Conservation (phyloP, 2,113 vertebrate species). For the Gulo gulo region DNA sequence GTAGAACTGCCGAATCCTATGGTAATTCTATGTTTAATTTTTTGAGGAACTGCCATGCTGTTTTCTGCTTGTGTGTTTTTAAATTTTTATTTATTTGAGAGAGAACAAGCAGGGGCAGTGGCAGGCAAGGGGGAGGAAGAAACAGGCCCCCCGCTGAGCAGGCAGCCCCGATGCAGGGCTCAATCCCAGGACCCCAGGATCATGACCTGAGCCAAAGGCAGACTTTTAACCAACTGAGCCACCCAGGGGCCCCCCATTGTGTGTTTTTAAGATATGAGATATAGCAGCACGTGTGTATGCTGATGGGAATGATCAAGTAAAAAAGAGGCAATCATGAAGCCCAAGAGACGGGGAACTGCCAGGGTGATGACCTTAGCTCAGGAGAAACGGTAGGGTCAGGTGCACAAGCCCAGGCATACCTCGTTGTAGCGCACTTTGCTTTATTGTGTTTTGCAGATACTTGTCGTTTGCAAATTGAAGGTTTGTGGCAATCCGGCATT, state of each 20-base stretch:
- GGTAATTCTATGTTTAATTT: background rate
- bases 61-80: background rate
- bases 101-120: background rate
- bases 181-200: background rate
- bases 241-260: background rate
- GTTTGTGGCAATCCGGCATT: background rate
- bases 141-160: background rate
- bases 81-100: background rate
- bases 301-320: background rate
- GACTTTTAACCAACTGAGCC: background rate
- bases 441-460: background rate
- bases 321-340: background rate
- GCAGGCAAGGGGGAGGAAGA: background rate
- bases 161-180: background rate
- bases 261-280: background rate
- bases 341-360: background rate
- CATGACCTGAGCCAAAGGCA: background rate
- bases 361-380: background rate
- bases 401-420: background rate
- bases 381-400: background rate
- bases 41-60: background rate
- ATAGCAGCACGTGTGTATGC: background rate
- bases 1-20: background rate
- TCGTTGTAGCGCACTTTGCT: background rate
- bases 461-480: background rate